phyloP scores from a whole-genome alignment of 2,888 invertebrate genomes.

The Chydorus sphaericus region DNA sequence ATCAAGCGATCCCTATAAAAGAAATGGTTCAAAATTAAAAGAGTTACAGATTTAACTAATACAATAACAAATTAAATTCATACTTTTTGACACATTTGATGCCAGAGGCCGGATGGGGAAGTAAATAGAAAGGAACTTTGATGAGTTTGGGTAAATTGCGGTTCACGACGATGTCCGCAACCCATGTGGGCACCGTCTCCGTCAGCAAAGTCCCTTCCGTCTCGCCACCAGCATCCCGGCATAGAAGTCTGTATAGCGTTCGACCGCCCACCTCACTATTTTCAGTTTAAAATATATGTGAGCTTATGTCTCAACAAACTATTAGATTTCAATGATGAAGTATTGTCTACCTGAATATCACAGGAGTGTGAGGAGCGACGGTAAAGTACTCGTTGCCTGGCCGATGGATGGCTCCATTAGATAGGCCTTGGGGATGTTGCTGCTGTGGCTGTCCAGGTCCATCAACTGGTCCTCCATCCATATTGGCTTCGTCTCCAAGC shows the following conservation, averaged over 20 bases:
- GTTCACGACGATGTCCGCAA: slow-evolving; percentile 83
- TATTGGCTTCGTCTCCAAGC: slow-evolving; percentile 55
- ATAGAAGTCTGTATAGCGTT: slow-evolving; percentile 74
- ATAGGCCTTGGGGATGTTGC: background rate
- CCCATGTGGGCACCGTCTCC: slow-evolving; percentile 92
- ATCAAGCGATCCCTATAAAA: slow-evolving; percentile 72
- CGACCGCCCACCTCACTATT: slow-evolving; percentile 88
- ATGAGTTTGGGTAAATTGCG: slow-evolving; percentile 88
- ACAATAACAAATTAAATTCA: background rate
- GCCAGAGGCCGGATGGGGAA: slow-evolving; percentile 71
- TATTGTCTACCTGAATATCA: slow-evolving; percentile 64
- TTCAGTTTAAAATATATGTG: background rate
- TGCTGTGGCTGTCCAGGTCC: slow-evolving; percentile 8
- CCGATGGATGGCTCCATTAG: background rate
- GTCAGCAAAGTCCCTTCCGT: slow-evolving; percentile 80
- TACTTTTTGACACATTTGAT: slow-evolving; percentile 62
- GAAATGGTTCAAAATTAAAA: background rate
- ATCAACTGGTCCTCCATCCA: slow-evolving; percentile 34
- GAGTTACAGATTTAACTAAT: no score
- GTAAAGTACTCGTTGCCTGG: slow-evolving; percentile 53
- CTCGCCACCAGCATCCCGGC: slow-evolving; percentile 85
- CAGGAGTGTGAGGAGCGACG: slow-evolving; percentile 88
- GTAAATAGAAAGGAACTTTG: slow-evolving; percentile 90
- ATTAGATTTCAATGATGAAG: background rate
- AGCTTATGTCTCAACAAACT: no score